Base-by-base conservation (phyloP, 2,888 invertebrate species). In the Lasioglossum calceatum region DNA sequence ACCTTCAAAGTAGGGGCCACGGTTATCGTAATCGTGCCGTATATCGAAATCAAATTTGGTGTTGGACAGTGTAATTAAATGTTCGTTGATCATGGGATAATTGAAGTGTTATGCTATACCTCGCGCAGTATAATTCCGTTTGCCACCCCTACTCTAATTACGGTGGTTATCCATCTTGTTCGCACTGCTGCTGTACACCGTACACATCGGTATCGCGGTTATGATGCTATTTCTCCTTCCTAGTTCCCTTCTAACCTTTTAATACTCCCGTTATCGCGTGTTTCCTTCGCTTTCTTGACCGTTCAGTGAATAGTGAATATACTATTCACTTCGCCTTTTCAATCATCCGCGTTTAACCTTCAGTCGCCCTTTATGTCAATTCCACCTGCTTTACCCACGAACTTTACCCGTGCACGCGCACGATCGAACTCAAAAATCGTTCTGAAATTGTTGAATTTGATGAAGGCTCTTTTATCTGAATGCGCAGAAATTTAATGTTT, bases 151-250 rank as follows among this genome's bases (percentile, higher is more conserved):
- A 23, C 39, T 39, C 36, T 70, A 70, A 70, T 70, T 70, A 70
- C 36, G 70, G 23, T 19, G 32, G 36, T 70, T 70, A 36, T 70
- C 70, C 70, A 70, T 70, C 39, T 39, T 70, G 36, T 70, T 70
- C 39, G 36, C 70, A 70, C n/a, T n/a, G n/a, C 39, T 70, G 10
- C 39, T 39, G 39, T 70, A 70, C 19, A 72, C 39, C 23, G 39
- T 70, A 70, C 19, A 72, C 67, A 42, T 70, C 44, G 67, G 77
- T 47, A 78, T 73, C 79, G 76, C 77, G 73, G 73, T 74, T 67
- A 72, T 71, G 58, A 50, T 78, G 58, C 77, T 67, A 39, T 23
- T 44, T 70, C 70, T 70, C 36, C 70, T 70, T 70, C 70, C 70
- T 39, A 70, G 39, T 36, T 70, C 36, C 70, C 70, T 70, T 39